Percentiles rank a stretch among this genome's conserved stretches.
Conservation (phyloP, 2,888 invertebrate species). For the Protophormia terraenovae region DNA sequence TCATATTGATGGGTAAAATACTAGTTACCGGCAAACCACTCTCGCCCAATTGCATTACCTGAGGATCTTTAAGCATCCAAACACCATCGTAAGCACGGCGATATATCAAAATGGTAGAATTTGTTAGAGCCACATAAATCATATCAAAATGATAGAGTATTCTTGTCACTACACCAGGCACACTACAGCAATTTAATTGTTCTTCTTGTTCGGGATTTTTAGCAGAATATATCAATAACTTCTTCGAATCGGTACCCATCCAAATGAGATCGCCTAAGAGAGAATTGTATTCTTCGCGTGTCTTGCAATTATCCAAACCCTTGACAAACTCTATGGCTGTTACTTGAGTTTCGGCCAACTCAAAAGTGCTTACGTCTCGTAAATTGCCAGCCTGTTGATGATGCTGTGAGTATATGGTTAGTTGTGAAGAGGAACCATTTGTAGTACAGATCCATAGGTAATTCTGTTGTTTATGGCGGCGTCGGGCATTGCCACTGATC, state of each 20-base stretch:
- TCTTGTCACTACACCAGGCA: constrained; percentile 87
- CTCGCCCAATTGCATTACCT: constrained; percentile 86
- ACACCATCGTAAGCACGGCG: constrained; percentile 86
- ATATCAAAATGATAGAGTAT: constrained; percentile 93
- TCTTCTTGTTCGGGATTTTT: constrained; percentile 93
- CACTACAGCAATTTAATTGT: constrained; percentile 86
- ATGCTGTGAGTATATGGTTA: constrained; percentile 89
- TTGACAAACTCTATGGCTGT: constrained; percentile 93
- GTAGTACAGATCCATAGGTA: constrained; percentile 95
- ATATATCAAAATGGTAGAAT: constrained; percentile 89
- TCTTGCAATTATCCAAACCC: constrained; percentile 82
- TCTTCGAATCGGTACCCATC: constrained; percentile 94
- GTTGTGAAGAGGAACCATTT: constrained; percentile 89
- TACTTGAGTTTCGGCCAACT: constrained; percentile 90
- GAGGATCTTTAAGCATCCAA: constrained; percentile 89
- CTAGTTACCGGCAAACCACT: constrained; percentile 85
- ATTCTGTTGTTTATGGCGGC: constrained; percentile 87
- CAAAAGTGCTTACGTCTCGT: constrained; percentile 89
- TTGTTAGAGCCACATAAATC: constrained; percentile 92
- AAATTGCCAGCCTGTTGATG: constrained; percentile 87
- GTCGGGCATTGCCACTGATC: constrained; percentile 83
- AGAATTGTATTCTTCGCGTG: constrained; percentile 77
- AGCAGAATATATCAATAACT: constrained; percentile 90
- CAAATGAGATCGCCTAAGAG: constrained; percentile 88
- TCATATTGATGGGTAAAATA: constrained; percentile 91